Conservation (phyloP, 2,113 vertebrate species). For the Gymnocephalus cernua region DNA sequence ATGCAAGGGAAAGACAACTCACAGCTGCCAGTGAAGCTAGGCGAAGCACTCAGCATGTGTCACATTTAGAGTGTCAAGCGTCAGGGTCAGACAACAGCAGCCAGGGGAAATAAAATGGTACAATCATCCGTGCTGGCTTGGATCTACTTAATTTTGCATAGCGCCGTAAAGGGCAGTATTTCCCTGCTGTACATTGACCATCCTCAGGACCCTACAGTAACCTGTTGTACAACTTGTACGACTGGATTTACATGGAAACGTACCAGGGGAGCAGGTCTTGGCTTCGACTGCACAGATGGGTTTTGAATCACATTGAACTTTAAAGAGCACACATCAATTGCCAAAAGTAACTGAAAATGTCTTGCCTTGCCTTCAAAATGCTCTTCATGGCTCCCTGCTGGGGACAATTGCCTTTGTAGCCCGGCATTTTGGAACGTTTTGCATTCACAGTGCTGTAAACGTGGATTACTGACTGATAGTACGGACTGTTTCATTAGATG, state of each 20-base stretch:
- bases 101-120: conserved; percentile 54
- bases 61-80: conserved; percentile 49
- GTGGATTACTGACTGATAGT: neutral
- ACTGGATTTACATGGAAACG: conserved; percentile 27
- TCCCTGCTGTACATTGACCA: conserved; percentile 20
- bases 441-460: neutral
- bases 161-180: neutral
- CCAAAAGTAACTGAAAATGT: conserved; percentile 31
- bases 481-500: neutral
- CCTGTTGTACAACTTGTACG: conserved; percentile 22
- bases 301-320: conserved; percentile 43
- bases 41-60: neutral
- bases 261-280: conserved; percentile 7
- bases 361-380: neutral
- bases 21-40: conserved; percentile 34
- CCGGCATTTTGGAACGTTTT: neutral
- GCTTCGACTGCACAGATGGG: conserved; percentile 9
- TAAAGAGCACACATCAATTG: conserved; percentile 31
- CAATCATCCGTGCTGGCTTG: conserved; percentile 8
- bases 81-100: conserved; percentile 38
- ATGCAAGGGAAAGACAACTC: conserved; percentile 11
- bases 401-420: neutral
- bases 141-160: neutral
- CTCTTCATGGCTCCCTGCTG: conserved; percentile 10
- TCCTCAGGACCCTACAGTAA: neutral